These are phyloP conservation scores for Condylura cristata DNA, from an alignment of 2,113 vertebrate genomes.

Conservation along the genomic window DNA sequence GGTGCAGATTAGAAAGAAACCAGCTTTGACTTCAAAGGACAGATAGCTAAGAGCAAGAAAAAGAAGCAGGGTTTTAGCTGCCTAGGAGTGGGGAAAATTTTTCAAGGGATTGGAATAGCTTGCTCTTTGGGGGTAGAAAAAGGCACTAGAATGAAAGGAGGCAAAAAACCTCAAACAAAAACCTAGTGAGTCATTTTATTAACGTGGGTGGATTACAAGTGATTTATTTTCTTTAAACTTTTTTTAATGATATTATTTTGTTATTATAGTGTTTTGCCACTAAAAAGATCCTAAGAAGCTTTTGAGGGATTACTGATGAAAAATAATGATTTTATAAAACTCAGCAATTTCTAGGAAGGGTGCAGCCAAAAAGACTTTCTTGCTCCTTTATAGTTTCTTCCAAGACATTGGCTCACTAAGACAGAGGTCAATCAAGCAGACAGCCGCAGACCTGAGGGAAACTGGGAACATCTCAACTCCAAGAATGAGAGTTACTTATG, in stretches of 20 bases:
- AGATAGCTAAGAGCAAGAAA: neutral
- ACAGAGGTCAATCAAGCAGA: neutral
- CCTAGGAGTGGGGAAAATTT: neutral
- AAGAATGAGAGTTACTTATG: neutral
- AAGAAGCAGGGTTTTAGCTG: slow-evolving; percentile 37
- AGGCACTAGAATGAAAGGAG: neutral
- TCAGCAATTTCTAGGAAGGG: slow-evolving; percentile 39
- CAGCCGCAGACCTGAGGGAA: neutral
- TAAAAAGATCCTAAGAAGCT: slow-evolving; percentile 27
- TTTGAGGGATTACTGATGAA: slow-evolving; percentile 28
- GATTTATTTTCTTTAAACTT: slow-evolving; percentile 21
- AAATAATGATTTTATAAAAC: slow-evolving; percentile 41
- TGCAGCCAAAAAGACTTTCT: neutral
- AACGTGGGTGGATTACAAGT: neutral
- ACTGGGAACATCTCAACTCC: neutral
- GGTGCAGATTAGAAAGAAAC: slow-evolving; percentile 41
- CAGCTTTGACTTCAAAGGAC: slow-evolving; percentile 60
- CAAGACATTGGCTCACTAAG: neutral
- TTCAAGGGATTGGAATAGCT: neutral
- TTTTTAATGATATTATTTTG: slow-evolving; percentile 9
- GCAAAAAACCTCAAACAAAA: neutral
- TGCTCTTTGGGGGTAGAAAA: neutral
- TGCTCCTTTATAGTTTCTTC: slow-evolving; percentile 43
- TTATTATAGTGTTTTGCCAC: neutral
- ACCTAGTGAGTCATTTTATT: neutral